Evolutionary conservation across 1,140 invertebrate species (phyloP).

Genomic region (Metaphire vulgaris): DNA sequence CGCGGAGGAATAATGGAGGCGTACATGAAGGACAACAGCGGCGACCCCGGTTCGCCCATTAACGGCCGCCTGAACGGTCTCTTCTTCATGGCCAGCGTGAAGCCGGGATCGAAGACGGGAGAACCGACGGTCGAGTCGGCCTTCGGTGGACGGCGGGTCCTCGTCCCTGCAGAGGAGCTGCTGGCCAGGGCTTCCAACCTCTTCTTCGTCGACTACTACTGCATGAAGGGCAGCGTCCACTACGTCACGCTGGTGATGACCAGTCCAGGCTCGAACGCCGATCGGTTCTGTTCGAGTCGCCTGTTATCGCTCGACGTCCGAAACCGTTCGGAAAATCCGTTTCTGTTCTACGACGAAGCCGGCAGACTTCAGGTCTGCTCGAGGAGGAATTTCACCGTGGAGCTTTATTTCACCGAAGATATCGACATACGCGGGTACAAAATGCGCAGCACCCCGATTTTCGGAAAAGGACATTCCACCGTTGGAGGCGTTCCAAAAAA

Average conservation of each 20-base stretch:
- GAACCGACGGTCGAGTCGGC: neutral
- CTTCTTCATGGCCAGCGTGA: constrained; percentile 14
- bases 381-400: neutral
- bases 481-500: neutral
- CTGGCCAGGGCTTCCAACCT: constrained; percentile 25
- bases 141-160: neutral
- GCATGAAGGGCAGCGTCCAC: constrained; percentile 31
- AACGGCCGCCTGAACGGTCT: constrained; percentile 15
- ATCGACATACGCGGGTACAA: neutral
- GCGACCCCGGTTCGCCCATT: constrained; percentile 17
- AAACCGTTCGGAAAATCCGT: constrained; percentile 31
- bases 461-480: neutral
- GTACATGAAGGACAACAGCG: constrained; percentile 13
- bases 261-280: constrained; percentile 24
- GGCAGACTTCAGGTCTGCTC: neutral
- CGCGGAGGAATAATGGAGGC: no score
- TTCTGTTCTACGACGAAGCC: neutral
- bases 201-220: constrained; percentile 40
- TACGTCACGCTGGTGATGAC: constrained; percentile 36
- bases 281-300: constrained; percentile 36
- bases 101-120: neutral
- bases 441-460: neutral
- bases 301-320: constrained; percentile 30
- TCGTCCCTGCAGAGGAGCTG: neutral
- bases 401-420: neutral